Base-by-base conservation (phyloP, 1,140 invertebrate species). In the Drosophila setifemur region DNA sequence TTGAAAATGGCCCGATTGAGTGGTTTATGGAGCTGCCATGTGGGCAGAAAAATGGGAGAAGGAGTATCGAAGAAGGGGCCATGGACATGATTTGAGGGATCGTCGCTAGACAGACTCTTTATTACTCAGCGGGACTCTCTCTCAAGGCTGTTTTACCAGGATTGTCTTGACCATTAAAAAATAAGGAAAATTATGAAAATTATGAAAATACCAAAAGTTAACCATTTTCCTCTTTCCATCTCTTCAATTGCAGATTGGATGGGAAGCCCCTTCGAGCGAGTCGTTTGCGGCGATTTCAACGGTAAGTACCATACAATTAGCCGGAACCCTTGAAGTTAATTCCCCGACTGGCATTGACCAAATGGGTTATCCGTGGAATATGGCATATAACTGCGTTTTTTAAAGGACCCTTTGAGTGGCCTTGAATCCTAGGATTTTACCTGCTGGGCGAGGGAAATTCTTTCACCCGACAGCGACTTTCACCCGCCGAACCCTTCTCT, bases 251-350 rank as follows among this genome's bases (percentile, higher is more conserved):
- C 94, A 96, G 96, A 96, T 93, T 96, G 96, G 96, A 96, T 96
- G 95, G 96, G 90, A 73, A 90, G 94, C 92, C 96, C 96, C 73
- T 96, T 96, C 91, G 96, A 96, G 92, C 93, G 96, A 92, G 96
- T 96, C 91, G 95, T 96, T 90, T 96, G 96, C 93, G 96, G 95
- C 95, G 95, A 96, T 95, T 96, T 95, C 89, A 93, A 94, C 92
- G 94, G 94, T 94, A 94, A 90, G 89, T 90, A 86, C 74, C 43
- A 45, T n/a, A n/a, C 69, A 50, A 83, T 76, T 58, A 61, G 45
- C 40, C 44, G 21, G 33, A 70, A 74, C 71, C 78, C 74, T 85
- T 88, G 66, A 70, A 77, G 57, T 78, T 73, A 83, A 83, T 73
- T 61, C 18, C 12, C 43, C 35, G 11, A 64, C 64, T 82, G 70